Evolutionary conservation across 2,797 vertebrate genomes (phyloP).

Genomic region (Typhlichthys eigenmanni): DNA sequence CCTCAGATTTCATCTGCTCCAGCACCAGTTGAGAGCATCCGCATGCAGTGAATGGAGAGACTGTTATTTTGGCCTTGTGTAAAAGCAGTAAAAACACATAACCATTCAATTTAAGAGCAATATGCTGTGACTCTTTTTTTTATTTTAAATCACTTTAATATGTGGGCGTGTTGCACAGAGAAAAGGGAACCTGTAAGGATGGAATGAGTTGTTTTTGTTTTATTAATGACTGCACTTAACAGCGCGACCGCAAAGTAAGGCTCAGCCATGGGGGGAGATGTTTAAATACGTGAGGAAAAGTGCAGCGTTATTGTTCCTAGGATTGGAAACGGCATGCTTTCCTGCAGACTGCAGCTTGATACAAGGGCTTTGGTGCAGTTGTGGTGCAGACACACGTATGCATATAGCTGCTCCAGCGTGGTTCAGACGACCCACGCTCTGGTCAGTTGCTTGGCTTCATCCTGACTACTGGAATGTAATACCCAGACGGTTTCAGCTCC

Average conservation of each 20-base stretch:
- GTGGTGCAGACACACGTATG: conserved; percentile 19
- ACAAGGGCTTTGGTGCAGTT: conserved; percentile 25
- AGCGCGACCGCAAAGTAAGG: conserved; percentile 19
- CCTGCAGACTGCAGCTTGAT: conserved; percentile 16
- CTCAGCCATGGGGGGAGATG: neutral
- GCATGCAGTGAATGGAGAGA: conserved; percentile 41
- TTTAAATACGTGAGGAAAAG: conserved; percentile 1
- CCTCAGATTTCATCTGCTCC: conserved; percentile 39
- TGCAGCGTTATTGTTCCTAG: conserved; percentile 7
- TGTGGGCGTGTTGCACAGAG: conserved; percentile 36
- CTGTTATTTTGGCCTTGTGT: conserved; percentile 58
- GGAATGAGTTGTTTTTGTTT: conserved; percentile 43
- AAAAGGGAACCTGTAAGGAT: conserved; percentile 23
- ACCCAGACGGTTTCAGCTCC: conserved; percentile 50
- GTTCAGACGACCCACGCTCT: conserved; percentile 8
- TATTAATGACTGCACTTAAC: conserved; percentile 55
- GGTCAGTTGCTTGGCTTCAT: conserved; percentile 59
- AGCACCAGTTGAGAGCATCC: conserved; percentile 55
- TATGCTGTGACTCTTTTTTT: conserved; percentile 31
- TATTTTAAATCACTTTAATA: conserved; percentile 48
- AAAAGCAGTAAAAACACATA: conserved; percentile 58
- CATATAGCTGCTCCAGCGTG: conserved; percentile 20
- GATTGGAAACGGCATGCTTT: conserved; percentile 5
- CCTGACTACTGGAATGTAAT: conserved; percentile 54
- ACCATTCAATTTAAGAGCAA: conserved; percentile 45